phyloP scores from a whole-genome alignment of 2,113 vertebrate species.

The Gobio gobio region DNA sequence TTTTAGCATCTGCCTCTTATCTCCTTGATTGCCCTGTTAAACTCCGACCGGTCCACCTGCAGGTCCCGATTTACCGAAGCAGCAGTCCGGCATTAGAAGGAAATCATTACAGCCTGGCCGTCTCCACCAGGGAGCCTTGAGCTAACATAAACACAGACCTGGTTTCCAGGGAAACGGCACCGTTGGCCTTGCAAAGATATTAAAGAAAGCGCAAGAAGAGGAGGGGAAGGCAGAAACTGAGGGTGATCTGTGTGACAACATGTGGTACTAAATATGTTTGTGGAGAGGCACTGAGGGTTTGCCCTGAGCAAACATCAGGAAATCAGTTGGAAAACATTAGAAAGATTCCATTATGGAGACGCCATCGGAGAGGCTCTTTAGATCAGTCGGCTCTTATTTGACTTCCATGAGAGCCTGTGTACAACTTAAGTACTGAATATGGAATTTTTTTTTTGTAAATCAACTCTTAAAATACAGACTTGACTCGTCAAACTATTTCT shows the following conservation, averaged over 20 bases:
- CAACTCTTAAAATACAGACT: not conserved
- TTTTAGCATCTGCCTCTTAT: slow-evolving; percentile 41
- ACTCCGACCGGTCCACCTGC: slow-evolving; percentile 20
- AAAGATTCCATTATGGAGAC: slow-evolving; percentile 48
- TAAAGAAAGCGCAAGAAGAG: slow-evolving; percentile 28
- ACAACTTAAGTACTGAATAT: slow-evolving; percentile 19
- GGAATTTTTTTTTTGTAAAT: slow-evolving; percentile 16
- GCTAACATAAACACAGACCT: slow-evolving; percentile 32
- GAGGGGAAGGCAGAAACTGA: slow-evolving; percentile 16
- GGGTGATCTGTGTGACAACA: slow-evolving; percentile 48
- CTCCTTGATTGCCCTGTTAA: slow-evolving; percentile 49
- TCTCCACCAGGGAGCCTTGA: slow-evolving; percentile 45
- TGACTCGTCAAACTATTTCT: not conserved
- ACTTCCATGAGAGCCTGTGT: slow-evolving; percentile 20
- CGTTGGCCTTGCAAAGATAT: slow-evolving; percentile 44
- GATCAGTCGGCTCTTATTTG: slow-evolving; percentile 35
- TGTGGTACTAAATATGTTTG: slow-evolving; percentile 54
- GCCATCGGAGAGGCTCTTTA: not conserved
- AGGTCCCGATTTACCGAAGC: slow-evolving; percentile 6
- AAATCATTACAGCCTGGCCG: slow-evolving; percentile 49
- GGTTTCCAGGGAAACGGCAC: slow-evolving; percentile 60
- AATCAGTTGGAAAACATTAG: slow-evolving; percentile 42
- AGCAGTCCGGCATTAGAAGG: slow-evolving; percentile 29
- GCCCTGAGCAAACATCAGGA: slow-evolving; percentile 48
- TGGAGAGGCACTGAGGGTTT: slow-evolving; percentile 42